These are phyloP conservation scores for Tetramorium simillimum DNA, from an alignment of 1,140 invertebrate species.

Conservation along the genomic window DNA sequence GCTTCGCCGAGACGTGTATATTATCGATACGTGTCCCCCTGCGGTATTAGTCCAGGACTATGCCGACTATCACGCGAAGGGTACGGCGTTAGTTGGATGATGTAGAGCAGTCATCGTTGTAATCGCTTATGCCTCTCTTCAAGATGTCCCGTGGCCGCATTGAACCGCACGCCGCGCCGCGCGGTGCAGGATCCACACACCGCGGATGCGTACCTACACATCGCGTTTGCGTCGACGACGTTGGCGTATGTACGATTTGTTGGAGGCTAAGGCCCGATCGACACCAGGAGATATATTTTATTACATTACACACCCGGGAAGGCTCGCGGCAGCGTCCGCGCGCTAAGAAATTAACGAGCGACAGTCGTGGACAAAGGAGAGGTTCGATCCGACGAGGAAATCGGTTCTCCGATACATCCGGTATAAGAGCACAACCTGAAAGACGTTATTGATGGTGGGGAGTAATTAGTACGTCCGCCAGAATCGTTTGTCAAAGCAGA, in stretches of 20 bases:
- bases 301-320: conserved; percentile 16
- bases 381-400: conserved; percentile 49
- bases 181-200: conserved; percentile 21
- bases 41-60: conserved; percentile 14
- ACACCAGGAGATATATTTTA: conserved; percentile 54
- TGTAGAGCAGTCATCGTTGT: conserved; percentile 49
- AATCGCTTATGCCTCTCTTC: conserved; percentile 59
- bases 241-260: conserved; percentile 65
- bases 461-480: conserved; percentile 68
- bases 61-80: conserved; percentile 26
- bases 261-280: conserved; percentile 52
- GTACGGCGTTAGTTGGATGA: conserved; percentile 39
- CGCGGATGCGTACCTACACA: conserved; percentile 21
- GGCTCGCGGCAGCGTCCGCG: conserved; percentile 1
- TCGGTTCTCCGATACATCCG: conserved; percentile 13
- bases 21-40: conserved; percentile 23
- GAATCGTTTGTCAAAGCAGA: conserved; percentile 54
- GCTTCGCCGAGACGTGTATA: conserved; percentile 24
- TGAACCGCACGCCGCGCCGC: conserved; percentile 24
- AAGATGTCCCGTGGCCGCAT: conserved; percentile 49
- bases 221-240: conserved; percentile 58
- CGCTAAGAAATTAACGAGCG: conserved; percentile 60
- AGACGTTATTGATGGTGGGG: conserved; percentile 53
- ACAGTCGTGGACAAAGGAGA: conserved; percentile 41
- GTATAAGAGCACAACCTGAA: conserved; percentile 8